These are phyloP conservation scores for Entelurus aequoreus DNA, from an alignment of 2,113 vertebrate species.

Conservation along the genomic window DNA sequence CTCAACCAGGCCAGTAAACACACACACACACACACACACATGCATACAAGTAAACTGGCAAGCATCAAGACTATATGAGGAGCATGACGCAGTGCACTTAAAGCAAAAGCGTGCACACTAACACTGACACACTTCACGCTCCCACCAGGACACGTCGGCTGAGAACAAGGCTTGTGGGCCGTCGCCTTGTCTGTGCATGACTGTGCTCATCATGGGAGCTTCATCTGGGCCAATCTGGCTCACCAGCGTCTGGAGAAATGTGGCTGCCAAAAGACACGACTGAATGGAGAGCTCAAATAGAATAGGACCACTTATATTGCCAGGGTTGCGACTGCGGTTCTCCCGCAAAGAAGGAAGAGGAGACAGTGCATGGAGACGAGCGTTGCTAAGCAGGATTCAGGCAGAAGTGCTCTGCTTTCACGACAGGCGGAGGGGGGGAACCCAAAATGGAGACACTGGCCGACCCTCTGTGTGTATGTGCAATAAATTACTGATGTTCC, in stretches of 20 bases:
- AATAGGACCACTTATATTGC: too few species aligned
- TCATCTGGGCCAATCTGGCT: slow-evolving; percentile 24
- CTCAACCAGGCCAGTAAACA: background rate
- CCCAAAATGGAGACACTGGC: slow-evolving; percentile 61
- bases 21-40: background rate
- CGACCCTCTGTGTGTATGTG: slow-evolving; percentile 24
- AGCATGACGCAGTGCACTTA: slow-evolving; percentile 38
- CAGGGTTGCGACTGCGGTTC: too few species aligned
- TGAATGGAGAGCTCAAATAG: slow-evolving; percentile 16
- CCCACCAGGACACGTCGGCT: slow-evolving; percentile 36
- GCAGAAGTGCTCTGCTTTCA: slow-evolving; percentile 53
- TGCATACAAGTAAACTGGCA: slow-evolving; percentile 19
- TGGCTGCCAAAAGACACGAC: slow-evolving; percentile 7
- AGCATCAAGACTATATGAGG: slow-evolving; percentile 23
- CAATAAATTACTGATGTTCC: slow-evolving; percentile 20
- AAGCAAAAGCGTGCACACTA: slow-evolving; percentile 31
- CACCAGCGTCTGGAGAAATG: slow-evolving; percentile 12
- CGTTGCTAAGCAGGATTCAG: slow-evolving; percentile 69
- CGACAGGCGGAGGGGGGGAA: slow-evolving; percentile 36
- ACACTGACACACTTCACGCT: slow-evolving; percentile 39
- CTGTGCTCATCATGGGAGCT: slow-evolving; percentile 42
- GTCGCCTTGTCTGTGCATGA: slow-evolving; percentile 49
- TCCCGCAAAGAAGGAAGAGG: slow-evolving; percentile 23
- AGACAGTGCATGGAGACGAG: slow-evolving; percentile 48
- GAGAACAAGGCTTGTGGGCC: slow-evolving; percentile 60